Percentiles rank a stretch among this genome's conserved stretches.
Conservation (phyloP, 2,113 vertebrate genomes). For the Passer domesticus region DNA sequence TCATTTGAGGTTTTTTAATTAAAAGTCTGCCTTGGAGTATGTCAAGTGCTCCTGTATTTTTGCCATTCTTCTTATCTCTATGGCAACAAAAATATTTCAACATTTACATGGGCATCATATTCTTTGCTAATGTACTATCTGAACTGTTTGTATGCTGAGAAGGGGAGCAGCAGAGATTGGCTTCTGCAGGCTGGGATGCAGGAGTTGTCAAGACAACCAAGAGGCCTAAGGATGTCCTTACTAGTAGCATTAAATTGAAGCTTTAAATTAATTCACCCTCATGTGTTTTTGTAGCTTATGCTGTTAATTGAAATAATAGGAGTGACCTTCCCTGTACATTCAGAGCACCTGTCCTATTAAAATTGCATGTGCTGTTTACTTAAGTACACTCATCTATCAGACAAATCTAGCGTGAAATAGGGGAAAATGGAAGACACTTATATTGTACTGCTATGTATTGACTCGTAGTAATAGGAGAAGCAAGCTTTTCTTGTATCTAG, state of each 20-base stretch:
- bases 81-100: slow-evolving; percentile 83
- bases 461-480: slow-evolving; percentile 52
- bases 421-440: slow-evolving; percentile 73
- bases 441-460: slow-evolving; percentile 49
- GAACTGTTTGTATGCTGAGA: slow-evolving; percentile 71
- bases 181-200: slow-evolving; percentile 70
- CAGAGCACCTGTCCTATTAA: slow-evolving; percentile 79
- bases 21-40: slow-evolving; percentile 81
- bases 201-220: slow-evolving; percentile 85
- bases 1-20: slow-evolving; percentile 77
- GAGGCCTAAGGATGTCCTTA: slow-evolving; percentile 78
- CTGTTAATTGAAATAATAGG: slow-evolving; percentile 83
- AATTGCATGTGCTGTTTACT: slow-evolving; percentile 71
- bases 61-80: slow-evolving; percentile 82
- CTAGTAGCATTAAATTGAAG: slow-evolving; percentile 76
- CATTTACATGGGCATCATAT: slow-evolving; percentile 81
- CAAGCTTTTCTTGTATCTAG: slow-evolving; percentile 58
- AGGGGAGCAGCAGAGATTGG: slow-evolving; percentile 70
- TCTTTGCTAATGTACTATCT: slow-evolving; percentile 78
- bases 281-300: slow-evolving; percentile 78
- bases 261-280: slow-evolving; percentile 80
- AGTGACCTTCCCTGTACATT: slow-evolving; percentile 75
- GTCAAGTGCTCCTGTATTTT: slow-evolving; percentile 81
- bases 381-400: slow-evolving; percentile 77
- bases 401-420: slow-evolving; percentile 77